Base-by-base conservation (phyloP, 2,888 invertebrate genomes). In the Mactromeris polynyma region DNA sequence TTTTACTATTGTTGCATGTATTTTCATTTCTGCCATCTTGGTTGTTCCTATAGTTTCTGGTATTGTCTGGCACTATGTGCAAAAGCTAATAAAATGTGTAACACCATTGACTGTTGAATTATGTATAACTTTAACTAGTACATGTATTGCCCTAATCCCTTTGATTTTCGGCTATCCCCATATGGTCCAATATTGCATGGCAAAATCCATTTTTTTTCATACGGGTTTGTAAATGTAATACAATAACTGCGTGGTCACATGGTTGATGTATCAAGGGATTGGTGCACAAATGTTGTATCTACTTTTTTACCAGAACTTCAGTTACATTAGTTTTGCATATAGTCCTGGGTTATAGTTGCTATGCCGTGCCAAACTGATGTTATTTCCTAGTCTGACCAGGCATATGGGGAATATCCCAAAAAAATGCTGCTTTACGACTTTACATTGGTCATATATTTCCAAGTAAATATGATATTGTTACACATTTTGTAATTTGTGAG, bases 391-490 rank as follows among this genome's bases (percentile, higher is more conserved):
- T 36, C 19, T 73, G 73, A 73, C 73, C 73, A 73, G 14, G 19
- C 36, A 36, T 36, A 36, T 33, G 26, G 17, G 7, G 58, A 36
- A 73, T 33, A 73, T 73, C 73, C 33, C 31, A 26, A 73, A 73
- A 58, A 11, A 26, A 64, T 9, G 17, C 73, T 4, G 31, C 33
- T 73, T 36, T 33, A 73, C 36, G 31, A 33, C 73, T 36, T 73
- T 73, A 36, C 19, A 73, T 73, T 73, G 73, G 73, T 33, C 73
- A 73, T 73, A 73, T 73, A 36, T 73, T 6, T 36, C 73, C 73
- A 33, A 33, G 73, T 73, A 19, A 36, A 33, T 73, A 33, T 36
- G 36, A 73, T 73, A 73, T 73, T 73, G 73, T 73, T 73, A 33
- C 26, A 73, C 36, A 19, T 33, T 33, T 33, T 73, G 26, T 73